Base-by-base conservation (phyloP, 2,888 invertebrate genomes). In the Lasioglossum morio region DNA sequence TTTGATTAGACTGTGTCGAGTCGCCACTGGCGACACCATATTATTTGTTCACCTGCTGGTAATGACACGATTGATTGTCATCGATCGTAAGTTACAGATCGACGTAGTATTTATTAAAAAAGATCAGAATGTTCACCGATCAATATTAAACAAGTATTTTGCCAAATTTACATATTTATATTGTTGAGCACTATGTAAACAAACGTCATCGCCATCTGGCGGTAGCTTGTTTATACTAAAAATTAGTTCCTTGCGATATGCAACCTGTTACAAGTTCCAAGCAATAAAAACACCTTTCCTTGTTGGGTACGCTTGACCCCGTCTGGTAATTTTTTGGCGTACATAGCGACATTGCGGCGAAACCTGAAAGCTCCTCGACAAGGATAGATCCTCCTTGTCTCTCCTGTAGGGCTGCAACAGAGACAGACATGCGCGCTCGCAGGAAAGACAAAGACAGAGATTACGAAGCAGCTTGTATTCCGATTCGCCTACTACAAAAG, bases 1-100 rank as follows among this genome's bases (percentile, higher is more conserved):
- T n/a, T 1, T 66, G 46, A 75, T 75, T 66, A 69, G 53, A 74
- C 70, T 40, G 70, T 70, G 70, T 40, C 37, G 37, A 37, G 37
- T 37, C 37, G 37, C 37, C 37, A 37, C 37, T 37, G 37, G 37
- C 70, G 70, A 70, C 70, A 40, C n/a, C 70, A 70, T 40, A 70
- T 40, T 70, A 37, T 14, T 70, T 70, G 10, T 37, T n/a, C 5
- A 70, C 40, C 23, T 4, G n/a, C 37, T n/a, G 23, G 0, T 37
- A 40, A 70, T 14, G 14, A 23, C 12, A 57, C 14, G 0, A 70
- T 40, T 40, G 14, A 70, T 70, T 70, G 37, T 14, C 40, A 40
- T n/a, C 14, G 12, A n/a, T 40, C 14, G 23, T 70, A 0, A 40
- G 40, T n/a, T n/a, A 40, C 40, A 69, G 8, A 37, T 37, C 69